Conservation (phyloP, 1,140 invertebrate genomes). For the Aphelenchoides besseyi region DNA sequence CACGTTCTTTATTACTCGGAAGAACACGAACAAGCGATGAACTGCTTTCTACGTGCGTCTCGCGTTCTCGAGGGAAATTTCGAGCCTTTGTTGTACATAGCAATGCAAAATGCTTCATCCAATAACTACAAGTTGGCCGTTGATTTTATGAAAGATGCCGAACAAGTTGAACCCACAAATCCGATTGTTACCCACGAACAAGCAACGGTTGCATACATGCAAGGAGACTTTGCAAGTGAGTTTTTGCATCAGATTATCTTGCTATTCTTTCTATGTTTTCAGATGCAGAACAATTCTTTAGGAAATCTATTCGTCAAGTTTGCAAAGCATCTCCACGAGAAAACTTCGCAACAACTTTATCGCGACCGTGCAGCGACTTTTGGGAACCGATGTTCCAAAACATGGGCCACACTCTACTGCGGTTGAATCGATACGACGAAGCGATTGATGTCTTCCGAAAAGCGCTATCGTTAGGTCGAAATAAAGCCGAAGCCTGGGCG, state of each 20-base stretch:
- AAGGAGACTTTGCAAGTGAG: conserved; percentile 37
- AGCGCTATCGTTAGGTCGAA: conserved; percentile 27
- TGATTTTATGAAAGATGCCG: conserved; percentile 47
- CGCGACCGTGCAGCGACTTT: conserved; percentile 33
- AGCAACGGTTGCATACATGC: conserved; percentile 37
- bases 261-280: conserved; percentile 17
- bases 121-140: conserved; percentile 51
- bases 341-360: conserved; percentile 18
- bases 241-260: conserved; percentile 20
- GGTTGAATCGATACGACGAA: conserved; percentile 41
- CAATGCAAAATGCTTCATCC: conserved; percentile 49
- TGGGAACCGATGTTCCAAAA: conserved; percentile 54
- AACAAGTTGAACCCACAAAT: conserved; percentile 37
- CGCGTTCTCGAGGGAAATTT: conserved; percentile 51
- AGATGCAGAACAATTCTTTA: conserved; percentile 38
- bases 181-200: conserved; percentile 50
- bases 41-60: conserved; percentile 54
- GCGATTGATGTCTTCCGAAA: conserved; percentile 44
- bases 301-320: conserved; percentile 28
- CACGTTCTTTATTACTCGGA: conserved; percentile 48
- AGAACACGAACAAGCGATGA: conserved; percentile 56
- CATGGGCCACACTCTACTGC: conserved; percentile 44
- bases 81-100: conserved; percentile 52
- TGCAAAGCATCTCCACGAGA: conserved; percentile 27
- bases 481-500: conserved; percentile 41